Conservation (phyloP, 2,797 vertebrate genomes). For the Coreius guichenoti region DNA sequence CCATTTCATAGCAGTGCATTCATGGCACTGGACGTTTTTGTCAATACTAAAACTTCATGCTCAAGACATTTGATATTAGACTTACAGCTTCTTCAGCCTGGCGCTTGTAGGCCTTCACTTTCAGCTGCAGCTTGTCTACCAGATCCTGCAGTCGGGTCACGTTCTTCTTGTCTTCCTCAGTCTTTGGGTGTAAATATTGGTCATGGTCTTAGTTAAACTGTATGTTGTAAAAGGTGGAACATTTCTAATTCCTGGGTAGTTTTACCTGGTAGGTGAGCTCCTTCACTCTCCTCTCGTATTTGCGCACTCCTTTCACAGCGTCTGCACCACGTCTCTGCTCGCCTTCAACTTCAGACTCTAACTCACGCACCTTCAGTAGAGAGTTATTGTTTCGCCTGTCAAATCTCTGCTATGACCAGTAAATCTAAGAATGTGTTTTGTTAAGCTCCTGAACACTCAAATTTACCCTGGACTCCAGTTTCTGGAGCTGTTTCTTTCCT, state of each 20-base stretch:
- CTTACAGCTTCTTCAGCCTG: conserved; percentile 89
- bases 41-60: background rate
- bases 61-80: conserved; percentile 57
- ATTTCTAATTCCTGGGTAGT: background rate
- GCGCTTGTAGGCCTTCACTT: conserved; percentile 91
- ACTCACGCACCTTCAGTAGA: conserved; percentile 74
- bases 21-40: background rate
- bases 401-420: background rate
- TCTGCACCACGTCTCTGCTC: conserved; percentile 85
- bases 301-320: conserved; percentile 82
- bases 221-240: background rate
- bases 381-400: background rate
- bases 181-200: conserved; percentile 62
- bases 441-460: background rate
- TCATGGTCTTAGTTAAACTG: background rate
- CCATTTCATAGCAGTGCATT: background rate
- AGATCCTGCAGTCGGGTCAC: conserved; percentile 87
- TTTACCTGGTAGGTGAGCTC: conserved; percentile 86
- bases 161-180: conserved; percentile 92
- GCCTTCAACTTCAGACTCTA: conserved; percentile 83
- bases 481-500: conserved; percentile 92
- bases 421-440: background rate
- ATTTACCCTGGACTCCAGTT: conserved; percentile 83
- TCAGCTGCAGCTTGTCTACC: conserved; percentile 90
- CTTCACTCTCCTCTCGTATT: conserved; percentile 84